These are phyloP conservation scores for Erebia palarica DNA, from an alignment of 2,888 invertebrate species.

Conservation along the genomic window DNA sequence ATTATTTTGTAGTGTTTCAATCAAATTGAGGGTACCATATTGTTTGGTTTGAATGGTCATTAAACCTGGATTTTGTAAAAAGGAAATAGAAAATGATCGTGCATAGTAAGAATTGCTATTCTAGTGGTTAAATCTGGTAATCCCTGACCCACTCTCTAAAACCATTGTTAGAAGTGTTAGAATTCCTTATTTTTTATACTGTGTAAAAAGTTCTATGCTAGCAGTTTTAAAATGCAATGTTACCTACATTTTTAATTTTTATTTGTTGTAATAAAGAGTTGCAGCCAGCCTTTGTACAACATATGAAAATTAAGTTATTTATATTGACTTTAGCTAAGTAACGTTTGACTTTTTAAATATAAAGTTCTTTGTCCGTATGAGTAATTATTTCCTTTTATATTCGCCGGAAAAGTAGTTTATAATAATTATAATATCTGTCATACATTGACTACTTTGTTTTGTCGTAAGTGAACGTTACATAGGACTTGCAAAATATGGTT, in stretches of 20 bases:
- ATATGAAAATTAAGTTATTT: not conserved
- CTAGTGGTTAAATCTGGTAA: not conserved
- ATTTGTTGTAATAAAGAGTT: too few species aligned
- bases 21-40: too few species aligned
- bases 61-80: too few species aligned
- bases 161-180: constrained; percentile 2
- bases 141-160: constrained; percentile 4
- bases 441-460: constrained; percentile 1
- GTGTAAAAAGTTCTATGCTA: not conserved
- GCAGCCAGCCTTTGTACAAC: not conserved
- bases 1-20: not conserved
- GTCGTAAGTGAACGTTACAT: constrained; percentile 16
- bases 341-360: not conserved
- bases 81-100: too few species aligned
- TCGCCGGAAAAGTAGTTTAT: not conserved
- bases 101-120: not conserved
- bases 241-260: not conserved
- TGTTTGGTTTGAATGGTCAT: too few species aligned
- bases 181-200: not conserved
- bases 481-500: not conserved
- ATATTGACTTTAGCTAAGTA: not conserved
- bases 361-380: constrained; percentile 13
- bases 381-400: constrained; percentile 7
- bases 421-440: not conserved
- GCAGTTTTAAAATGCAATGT: too few species aligned